These are phyloP conservation scores for Nowickia ferox DNA, from an alignment of 2,888 invertebrate genomes.

Conservation along the genomic window DNA sequence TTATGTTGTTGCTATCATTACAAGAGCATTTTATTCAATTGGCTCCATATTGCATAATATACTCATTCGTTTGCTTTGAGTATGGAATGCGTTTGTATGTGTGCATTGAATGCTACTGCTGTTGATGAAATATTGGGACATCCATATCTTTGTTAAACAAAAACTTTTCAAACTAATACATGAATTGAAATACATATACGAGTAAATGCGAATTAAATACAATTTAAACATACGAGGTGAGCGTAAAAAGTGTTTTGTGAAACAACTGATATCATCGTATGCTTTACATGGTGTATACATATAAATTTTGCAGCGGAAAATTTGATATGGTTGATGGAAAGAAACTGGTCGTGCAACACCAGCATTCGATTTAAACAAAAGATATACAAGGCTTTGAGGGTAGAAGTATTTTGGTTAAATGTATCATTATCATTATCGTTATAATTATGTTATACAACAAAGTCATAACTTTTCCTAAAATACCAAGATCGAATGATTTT, in stretches of 20 bases:
- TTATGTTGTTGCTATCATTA: conserved; percentile 27
- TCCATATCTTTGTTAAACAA: conserved; percentile 59
- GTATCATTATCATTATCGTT: too few species aligned
- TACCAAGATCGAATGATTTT: too few species aligned
- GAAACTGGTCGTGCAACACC: too few species aligned
- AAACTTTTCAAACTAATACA: conserved; percentile 44
- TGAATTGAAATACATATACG: conserved; percentile 32
- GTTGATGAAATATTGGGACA: conserved; percentile 65
- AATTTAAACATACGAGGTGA: conserved; percentile 5
- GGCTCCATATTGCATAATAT: conserved; percentile 56
- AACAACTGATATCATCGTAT: not conserved
- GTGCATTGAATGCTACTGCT: not conserved
- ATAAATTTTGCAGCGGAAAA: too few species aligned
- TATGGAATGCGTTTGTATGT: not conserved
- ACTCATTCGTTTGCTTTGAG: conserved; percentile 55
- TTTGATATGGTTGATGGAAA: too few species aligned
- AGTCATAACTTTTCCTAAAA: too few species aligned
- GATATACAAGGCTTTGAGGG: too few species aligned
- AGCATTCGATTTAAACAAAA: too few species aligned
- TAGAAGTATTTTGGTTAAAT: too few species aligned
- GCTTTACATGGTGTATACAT: too few species aligned
- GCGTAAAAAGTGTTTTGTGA: not conserved
- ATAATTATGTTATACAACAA: too few species aligned
- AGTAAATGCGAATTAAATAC: not conserved
- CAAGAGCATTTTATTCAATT: conserved; percentile 62